Evolutionary conservation across 2,113 vertebrate genomes (phyloP), one percentile per base, ranked within the genome.

Genomic region (Nycticorax nycticorax): DNA sequence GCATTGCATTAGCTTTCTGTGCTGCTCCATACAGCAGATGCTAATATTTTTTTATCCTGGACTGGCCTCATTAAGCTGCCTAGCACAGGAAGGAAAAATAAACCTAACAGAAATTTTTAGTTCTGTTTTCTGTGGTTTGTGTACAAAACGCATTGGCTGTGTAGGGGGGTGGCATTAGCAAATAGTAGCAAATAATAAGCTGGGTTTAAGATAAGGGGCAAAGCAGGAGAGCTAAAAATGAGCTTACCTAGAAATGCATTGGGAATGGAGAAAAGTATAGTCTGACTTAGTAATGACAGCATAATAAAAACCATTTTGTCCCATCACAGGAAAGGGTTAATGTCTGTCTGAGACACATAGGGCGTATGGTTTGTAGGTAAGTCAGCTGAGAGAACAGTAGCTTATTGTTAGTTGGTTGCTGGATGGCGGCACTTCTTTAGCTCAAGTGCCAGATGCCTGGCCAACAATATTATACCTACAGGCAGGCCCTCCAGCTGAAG

Each of bases 31-130:
- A 17, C 59, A 74, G 81, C 89, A 41, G 79, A 62, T 9, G 28
- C n/a, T 78, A 83, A 82, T 52, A 80, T 85, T 68, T 96, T 84
- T 85, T 73, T 10, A 69, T 57, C 26, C 73, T n/a, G 67, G 86
- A 41, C 71, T 88, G 79, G 92, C 84, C 82, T 97, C 94, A 92
- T 95, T 96, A 92, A 85, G 66, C 66, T 88, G 47, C 75, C 84
- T 53, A 24, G 60, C 33, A n/a, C 28, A 50, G 53, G 62, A 53
- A 52, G 64, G 32, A 33, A 85, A 74, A 86, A 57, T 43, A 83
- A 96, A 91, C 33, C 84, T 32, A 56, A 72, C 1, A 85, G 48
- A 33, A 78, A 85, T 37, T n/a, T 56, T 96, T 12, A 27, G 41
- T 35, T 92, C 39, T 84, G 53, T 48, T 83, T 56, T 56, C 35